These are phyloP conservation scores for Stenotaenia linearis DNA, from an alignment of 2,888 invertebrate genomes.

Conservation along the genomic window DNA sequence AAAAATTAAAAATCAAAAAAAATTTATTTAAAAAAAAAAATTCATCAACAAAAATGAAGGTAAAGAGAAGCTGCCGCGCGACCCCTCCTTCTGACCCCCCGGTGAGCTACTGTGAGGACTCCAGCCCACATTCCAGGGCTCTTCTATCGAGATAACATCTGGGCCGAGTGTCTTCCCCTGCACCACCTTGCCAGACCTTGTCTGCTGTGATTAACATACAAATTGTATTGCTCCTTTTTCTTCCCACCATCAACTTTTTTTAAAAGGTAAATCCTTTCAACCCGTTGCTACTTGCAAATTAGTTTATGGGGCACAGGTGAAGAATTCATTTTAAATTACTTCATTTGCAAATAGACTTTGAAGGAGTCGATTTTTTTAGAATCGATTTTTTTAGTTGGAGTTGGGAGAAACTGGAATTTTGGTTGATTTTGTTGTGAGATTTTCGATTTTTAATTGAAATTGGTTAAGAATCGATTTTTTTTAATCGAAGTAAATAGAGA, in stretches of 20 bases:
- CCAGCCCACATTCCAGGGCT: constrained; percentile 3
- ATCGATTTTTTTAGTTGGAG: too few species aligned
- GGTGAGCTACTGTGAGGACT: constrained; percentile 10
- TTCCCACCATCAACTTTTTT: neutral
- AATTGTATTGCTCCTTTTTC: neutral
- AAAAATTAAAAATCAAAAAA: neutral
- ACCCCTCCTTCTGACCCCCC: neutral
- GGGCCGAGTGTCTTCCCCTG: neutral
- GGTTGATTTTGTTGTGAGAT: too few species aligned
- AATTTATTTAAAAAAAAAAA: neutral
- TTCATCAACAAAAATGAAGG: neutral
- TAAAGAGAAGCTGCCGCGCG: neutral
- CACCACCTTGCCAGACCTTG: neutral
- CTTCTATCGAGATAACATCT: constrained; percentile 8
- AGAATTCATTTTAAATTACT: too few species aligned
- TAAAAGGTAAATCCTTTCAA: neutral
- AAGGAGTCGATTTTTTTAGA: too few species aligned
- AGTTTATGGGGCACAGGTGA: too few species aligned
- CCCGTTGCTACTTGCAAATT: neutral
- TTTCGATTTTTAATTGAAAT: too few species aligned
- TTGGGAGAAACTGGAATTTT: too few species aligned
- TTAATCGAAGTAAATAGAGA: neutral
- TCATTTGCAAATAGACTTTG: too few species aligned
- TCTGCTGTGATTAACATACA: neutral
- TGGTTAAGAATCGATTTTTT: neutral